Base-by-base conservation (phyloP, 2,113 vertebrate species). In the Odontesthes bonariensis region DNA sequence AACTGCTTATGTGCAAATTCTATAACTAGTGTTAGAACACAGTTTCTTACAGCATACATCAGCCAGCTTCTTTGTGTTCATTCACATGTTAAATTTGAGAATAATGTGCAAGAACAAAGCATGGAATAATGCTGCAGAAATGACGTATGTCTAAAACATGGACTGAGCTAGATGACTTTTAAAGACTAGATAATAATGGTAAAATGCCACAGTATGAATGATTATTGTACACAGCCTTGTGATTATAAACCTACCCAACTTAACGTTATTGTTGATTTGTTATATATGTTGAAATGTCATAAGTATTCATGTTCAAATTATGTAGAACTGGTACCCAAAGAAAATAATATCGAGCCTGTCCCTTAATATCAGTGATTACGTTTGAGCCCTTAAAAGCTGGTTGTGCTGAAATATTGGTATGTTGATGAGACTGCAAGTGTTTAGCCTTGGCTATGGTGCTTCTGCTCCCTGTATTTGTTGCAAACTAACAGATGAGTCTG, bases 91-190 rank as follows among this genome's bases (percentile, higher is more conserved):
- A 63, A 63, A n/a, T 63, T 10, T 44, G 22, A 54, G 35, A 14
- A 65, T 56, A 64, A 70, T 31, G 42, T 38, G 62, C 40, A 51
- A 38, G 6, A 1, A 17, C 58, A 71, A 61, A 67, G 22, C 47
- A 16, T 49, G 14, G 33, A 58, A 54, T 42, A 66, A 42, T 59
- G 53, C 42, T 3, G 38, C 47, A 70, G 42, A 57, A 32, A 20
- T 51, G 17, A 47, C 17, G 51, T n/a, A 16, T 22, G 46, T 35
- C 27, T 20, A 9, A 53, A 56, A 40, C 11, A 6, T 10, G 9
- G 52, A 46, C 53, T 20, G 33, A 46, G 54, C 62, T 3, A 33
- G 44, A 8, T 33, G 40, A 22, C 38, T 56, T 22, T 13, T 55
- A 9, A 38, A 19, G 14, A 9, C 10, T 59, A 22, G 38, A 44